A percentile compares a stretch with the other conserved stretches of the same genome.
These are phyloP conservation scores for Paradoxurus hermaphroditus DNA, from an alignment of 2,113 vertebrate genomes.

Conservation along the genomic window DNA sequence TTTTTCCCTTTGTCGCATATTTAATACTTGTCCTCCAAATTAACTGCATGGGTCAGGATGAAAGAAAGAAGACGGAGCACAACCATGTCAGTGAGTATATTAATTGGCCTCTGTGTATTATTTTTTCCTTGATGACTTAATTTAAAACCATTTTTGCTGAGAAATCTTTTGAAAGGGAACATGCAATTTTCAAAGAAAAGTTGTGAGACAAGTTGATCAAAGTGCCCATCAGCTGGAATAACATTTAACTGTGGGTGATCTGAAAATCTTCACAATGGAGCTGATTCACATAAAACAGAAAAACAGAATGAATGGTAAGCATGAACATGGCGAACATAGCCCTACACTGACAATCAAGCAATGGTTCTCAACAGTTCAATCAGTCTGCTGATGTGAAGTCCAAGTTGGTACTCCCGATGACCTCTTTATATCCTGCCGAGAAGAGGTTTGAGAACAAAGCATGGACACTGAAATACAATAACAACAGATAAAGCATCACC, in stretches of 20 bases:
- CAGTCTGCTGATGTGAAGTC: neutral
- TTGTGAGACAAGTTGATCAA: conserved; percentile 59
- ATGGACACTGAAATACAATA: neutral
- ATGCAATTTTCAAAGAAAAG: conserved; percentile 52
- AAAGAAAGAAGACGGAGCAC: neutral
- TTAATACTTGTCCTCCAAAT: conserved; percentile 32
- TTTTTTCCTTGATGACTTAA: conserved; percentile 60
- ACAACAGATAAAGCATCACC: neutral
- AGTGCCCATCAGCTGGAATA: conserved; percentile 56
- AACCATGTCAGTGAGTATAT: neutral
- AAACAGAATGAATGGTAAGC: conserved; percentile 61
- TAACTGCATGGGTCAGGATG: neutral
- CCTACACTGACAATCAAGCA: neutral
- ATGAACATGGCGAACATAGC: neutral
- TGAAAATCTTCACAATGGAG: conserved; percentile 57
- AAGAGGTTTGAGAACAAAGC: neutral
- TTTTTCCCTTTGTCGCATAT: neutral
- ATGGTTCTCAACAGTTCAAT: neutral
- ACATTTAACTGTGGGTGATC: conserved; percentile 63
- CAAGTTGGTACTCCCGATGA: neutral
- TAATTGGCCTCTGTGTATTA: conserved; percentile 41
- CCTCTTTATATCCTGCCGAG: neutral
- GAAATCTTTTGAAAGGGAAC: conserved; percentile 55
- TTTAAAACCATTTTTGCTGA: conserved; percentile 68
- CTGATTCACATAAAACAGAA: conserved; percentile 61